Percentiles rank a stretch among this genome's conserved stretches.
phyloP scores from a whole-genome alignment of 1,140 invertebrate genomes.

The Drosophila subpulchrella region DNA sequence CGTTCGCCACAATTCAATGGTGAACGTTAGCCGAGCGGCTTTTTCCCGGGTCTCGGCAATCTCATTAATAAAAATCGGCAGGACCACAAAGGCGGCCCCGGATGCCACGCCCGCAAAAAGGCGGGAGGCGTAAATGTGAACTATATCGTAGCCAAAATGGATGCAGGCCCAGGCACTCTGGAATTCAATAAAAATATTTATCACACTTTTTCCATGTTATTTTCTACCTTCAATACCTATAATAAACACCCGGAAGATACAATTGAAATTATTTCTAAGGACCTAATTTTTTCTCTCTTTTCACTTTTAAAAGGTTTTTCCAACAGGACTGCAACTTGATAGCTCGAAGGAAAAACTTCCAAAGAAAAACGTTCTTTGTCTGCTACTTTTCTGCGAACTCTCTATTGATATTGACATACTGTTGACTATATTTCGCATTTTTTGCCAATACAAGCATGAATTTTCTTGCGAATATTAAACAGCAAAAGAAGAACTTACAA shows the following conservation, averaged over 20 bases:
- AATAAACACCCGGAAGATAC: no score
- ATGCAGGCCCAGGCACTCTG: constrained; percentile 75
- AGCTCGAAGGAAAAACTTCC: no score
- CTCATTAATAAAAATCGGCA: constrained; percentile 86
- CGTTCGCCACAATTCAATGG: constrained; percentile 72
- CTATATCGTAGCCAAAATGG: constrained; percentile 72
- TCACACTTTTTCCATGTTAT: no score
- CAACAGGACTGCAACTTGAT: no score
- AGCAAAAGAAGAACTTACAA: constrained; percentile 46
- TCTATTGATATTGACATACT: not conserved
- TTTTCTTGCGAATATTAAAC: no score
- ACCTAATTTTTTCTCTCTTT: no score
- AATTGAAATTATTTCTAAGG: no score
- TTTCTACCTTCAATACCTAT: no score
- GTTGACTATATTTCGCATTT: not conserved
- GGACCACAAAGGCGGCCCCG: constrained; percentile 85
- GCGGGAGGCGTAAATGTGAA: constrained; percentile 83
- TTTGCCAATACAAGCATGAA: no score
- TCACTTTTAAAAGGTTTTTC: no score
- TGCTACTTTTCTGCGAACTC: no score
- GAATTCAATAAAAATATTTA: not conserved
- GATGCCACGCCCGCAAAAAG: constrained; percentile 84
- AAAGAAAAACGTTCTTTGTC: no score
- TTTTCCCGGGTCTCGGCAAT: constrained; percentile 81
- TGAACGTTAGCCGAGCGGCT: constrained; percentile 57